phyloP scores from a whole-genome alignment of 2,888 invertebrate genomes.

The Tholera decimalis region DNA sequence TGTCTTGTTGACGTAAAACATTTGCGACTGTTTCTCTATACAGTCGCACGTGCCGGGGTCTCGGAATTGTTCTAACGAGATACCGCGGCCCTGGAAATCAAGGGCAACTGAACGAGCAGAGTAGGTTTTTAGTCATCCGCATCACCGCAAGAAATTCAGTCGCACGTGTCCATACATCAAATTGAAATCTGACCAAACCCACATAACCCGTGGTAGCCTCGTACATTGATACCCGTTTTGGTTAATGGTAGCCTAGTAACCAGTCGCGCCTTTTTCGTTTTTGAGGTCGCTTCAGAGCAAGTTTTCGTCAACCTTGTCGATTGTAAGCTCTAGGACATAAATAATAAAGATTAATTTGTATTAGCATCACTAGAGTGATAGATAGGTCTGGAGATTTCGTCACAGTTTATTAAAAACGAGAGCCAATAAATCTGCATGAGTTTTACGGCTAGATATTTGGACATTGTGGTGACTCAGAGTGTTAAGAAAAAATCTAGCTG shows the following conservation, averaged over 20 bases:
- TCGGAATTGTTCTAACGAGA: no score
- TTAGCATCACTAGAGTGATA: constrained; percentile 24
- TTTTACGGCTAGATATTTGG: constrained; percentile 33
- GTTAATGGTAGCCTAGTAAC: constrained; percentile 53
- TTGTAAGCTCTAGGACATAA: constrained; percentile 24
- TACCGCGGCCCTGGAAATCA: no score
- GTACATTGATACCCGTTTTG: constrained; percentile 66
- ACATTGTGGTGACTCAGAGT: constrained; percentile 31
- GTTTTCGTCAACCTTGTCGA: constrained; percentile 40
- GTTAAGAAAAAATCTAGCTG: constrained; percentile 26
- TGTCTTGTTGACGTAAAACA: constrained; percentile 6
- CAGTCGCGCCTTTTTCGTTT: constrained; percentile 68
- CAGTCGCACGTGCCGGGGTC: constrained; percentile 17
- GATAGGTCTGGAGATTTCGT: constrained; percentile 26
- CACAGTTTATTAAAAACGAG: constrained; percentile 32
- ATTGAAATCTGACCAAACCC: constrained; percentile 44
- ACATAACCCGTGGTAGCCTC: constrained; percentile 56
- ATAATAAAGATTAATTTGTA: constrained; percentile 37
- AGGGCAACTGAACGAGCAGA: no score
- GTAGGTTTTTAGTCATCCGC: no score
- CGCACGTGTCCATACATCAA: constrained; percentile 29
- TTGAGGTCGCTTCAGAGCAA: constrained; percentile 54
- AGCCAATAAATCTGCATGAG: constrained; percentile 40
- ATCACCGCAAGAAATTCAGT: no score
- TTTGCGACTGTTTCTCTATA: constrained; percentile 11